A percentile compares a stretch with the other conserved stretches of the same genome.
phyloP scores from a whole-genome alignment of 2,888 invertebrate genomes.

The Cantharis flavilabris region DNA sequence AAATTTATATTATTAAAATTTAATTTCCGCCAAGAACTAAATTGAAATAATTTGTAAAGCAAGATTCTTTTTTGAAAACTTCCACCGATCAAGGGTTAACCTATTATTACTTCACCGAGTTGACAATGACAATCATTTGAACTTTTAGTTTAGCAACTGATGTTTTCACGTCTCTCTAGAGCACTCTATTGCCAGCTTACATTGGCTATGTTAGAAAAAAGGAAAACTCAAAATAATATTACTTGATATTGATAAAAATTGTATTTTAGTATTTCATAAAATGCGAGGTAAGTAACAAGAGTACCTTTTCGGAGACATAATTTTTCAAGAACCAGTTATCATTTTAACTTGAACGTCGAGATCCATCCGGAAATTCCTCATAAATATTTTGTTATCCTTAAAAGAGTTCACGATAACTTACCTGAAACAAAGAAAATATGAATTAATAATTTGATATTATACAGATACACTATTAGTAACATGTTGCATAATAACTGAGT shows the following conservation, averaged over 20 bases:
- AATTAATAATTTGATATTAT: background rate
- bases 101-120: too few species aligned
- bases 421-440: constrained; percentile 11
- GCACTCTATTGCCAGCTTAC: too few species aligned
- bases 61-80: too few species aligned
- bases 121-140: too few species aligned
- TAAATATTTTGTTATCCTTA: constrained; percentile 8
- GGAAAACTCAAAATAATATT: background rate
- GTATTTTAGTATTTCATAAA: background rate
- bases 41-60: too few species aligned
- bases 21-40: too few species aligned
- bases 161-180: too few species aligned
- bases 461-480: background rate
- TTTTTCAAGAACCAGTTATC: background rate
- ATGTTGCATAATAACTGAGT: background rate
- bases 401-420: constrained; percentile 6
- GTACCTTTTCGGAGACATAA: background rate
- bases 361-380: constrained; percentile 12
- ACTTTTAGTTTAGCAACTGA: too few species aligned
- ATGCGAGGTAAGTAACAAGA: background rate
- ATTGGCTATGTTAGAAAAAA: too few species aligned
- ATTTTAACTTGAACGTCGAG: background rate
- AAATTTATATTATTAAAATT: too few species aligned
- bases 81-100: too few species aligned
- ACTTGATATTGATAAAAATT: background rate